Evolutionary conservation across 1,140 invertebrate genomes (phyloP), one percentile per base, ranked within the genome.

Genomic region (Manduca sexta): DNA sequence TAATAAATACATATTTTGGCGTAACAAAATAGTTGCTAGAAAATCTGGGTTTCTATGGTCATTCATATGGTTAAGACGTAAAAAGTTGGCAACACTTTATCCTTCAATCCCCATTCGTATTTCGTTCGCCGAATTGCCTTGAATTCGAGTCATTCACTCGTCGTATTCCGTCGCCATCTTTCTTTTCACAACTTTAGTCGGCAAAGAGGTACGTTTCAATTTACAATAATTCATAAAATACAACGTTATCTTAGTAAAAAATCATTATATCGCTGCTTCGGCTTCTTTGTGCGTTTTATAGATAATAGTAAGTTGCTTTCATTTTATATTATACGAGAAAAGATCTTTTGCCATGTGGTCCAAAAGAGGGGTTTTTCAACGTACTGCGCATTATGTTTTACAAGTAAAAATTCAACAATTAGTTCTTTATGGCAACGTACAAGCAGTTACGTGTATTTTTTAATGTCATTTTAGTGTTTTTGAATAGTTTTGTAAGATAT

Each of bases 351-450:
- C 77, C 76, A 82, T 85, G 82, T 82, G 79, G 79, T 85, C 69
- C 60, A n/a, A 57, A 49, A 56, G 58, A 69, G 60, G 63, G 66
- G 53, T 66, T 62, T 71, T 69, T 56, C 56, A 35, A 52, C 56
- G 44, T 69, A 83, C 74, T 84, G 73, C 81, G 81, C 79, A 85
- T 69, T 77, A 80, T 68, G 64, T 73, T 77, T 72, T 77, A 54
- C 44, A 34, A 52, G 45, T 45, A 58, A 64, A 60, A 65, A 18
- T 45, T 2, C 15, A 14, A 12, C 29, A n/a, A 14, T 18, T 45
- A 16, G 31, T n/a, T 13, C 16, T 35, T 45, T 7, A 3, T 12
- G 2, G n/a, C 33, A 14, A 35, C n/a, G 33, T 12, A 12, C 5
- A n/a, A 35, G 33, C n/a, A 12, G n/a, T 35, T 12, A 35, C 33